Evolutionary conservation across 2,113 vertebrate species (phyloP), one percentile per base, ranked within the genome.

Genomic region (Ctenomys sociabilis): DNA sequence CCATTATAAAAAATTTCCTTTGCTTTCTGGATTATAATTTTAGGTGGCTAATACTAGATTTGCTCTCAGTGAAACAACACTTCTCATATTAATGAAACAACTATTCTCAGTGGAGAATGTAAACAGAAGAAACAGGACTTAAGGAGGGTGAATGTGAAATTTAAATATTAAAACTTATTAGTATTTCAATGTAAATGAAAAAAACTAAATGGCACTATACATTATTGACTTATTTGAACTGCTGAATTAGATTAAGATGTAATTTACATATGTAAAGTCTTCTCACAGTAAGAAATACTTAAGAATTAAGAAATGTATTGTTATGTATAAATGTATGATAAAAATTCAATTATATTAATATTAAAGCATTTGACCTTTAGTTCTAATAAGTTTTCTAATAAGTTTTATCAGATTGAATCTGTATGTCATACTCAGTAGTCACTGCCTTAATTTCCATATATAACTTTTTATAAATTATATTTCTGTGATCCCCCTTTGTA

Each of bases 181-280:
- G 81, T 40, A 63, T 85, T 85, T 77, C 40, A 63, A 8, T 91
- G 2, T 40, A 82, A 70, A 17, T 22, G 40, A 70, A 45, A 85
- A 89, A 89, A 82, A 37, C 35, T 81, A 95, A 63, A 63, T 63
- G 80, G 14, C 52, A 95, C 85, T 85, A 91, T 63, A 54, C 45
- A 91, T 88, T 95, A 95, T 80, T 70, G 88, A 93, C 95, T 85
- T 61, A 88, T 75, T 93, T 91, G 64, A 93, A 54, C 83, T 88
- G 2, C 3, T 88, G 43, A 90, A 90, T 91, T 85, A 95, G 8
- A 68, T 92, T 85, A 95, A 21, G 54, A 43, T 90, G 28, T 35
- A 93, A 59, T 93, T 80, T 84, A 72, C 59, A 89, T 73, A 68
- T 52, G 77, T 77, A 61, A 87, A 94, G 24, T 73, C 43, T 19